Evolutionary conservation across 1,140 invertebrate species (phyloP), one percentile per base, ranked within the genome.

Genomic region (Drosophila kohkoa): DNA sequence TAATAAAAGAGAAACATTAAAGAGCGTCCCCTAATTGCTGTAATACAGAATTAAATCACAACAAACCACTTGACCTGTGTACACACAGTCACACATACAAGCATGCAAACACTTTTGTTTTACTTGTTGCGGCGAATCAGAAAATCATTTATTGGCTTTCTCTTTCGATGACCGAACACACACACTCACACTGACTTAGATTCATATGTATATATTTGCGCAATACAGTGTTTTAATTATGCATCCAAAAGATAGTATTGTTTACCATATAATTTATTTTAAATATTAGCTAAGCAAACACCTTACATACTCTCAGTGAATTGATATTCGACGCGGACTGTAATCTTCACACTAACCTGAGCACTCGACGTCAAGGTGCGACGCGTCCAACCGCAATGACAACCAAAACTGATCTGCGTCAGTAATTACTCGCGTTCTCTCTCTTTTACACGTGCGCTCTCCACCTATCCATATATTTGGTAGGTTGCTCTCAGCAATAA

Each of bases 71-170:
- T 43, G 16, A 48, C 46, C 32, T 32, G 30, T 46, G n/a, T 35
- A 28, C 59, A 52, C 41, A 55, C 41, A 46, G 10, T 25, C 28
- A 35, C 43, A 52, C 8, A 58, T 15, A 16, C 11, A 43, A 8
- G 57, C 43, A 60, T 38, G 35, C 35, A 38, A 38, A 10, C 35
- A n/a, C 11, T 32, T 35, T 16, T 13, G 7, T 43, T 30, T 43
- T 41, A 52, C 35, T 20, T 68, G 49, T 54, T 52, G 57, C 57
- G 16, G 55, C 70, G 46, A 66, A 35, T 55, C 49, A 38, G 49
- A 69, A 46, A 74, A 60, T 35, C 30, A 57, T 62, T 57, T 57
- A 62, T 71, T 75, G 60, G 62, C 76, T 78, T 75, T 78, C 76
- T 75, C 72, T 75, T 75, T 66, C 35, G 8, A 41, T 60, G 5